Conservation (phyloP, 2,113 vertebrate genomes). For the Notarius lentiginosus region DNA sequence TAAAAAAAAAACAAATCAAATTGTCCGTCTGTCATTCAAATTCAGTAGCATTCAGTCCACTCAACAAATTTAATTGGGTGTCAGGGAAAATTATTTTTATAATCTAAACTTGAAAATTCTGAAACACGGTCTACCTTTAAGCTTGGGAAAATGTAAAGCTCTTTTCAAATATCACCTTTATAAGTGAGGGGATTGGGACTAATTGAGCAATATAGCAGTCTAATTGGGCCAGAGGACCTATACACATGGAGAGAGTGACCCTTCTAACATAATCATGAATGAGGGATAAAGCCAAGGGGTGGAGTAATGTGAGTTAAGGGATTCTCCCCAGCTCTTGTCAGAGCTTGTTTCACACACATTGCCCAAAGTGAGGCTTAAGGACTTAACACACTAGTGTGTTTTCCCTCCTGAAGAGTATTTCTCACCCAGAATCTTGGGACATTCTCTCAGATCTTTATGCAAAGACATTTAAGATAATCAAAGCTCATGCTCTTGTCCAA, state of each 20-base stretch:
- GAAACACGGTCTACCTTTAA: constrained; percentile 51
- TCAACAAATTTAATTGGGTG: too few species aligned
- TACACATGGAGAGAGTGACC: constrained; percentile 89
- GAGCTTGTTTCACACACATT: constrained; percentile 84
- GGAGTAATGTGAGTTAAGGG: constrained; percentile 89
- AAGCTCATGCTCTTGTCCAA: constrained; percentile 67
- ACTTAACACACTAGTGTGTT: constrained; percentile 77
- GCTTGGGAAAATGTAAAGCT: constrained; percentile 69
- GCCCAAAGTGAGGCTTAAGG: constrained; percentile 81
- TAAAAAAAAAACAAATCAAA: too few species aligned
- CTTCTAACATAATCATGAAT: constrained; percentile 83
- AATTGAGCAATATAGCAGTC: constrained; percentile 80
- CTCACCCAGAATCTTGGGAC: constrained; percentile 75
- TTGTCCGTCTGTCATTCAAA: too few species aligned
- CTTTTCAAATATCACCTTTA: constrained; percentile 71
- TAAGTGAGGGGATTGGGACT: constrained; percentile 80
- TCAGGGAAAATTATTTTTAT: too few species aligned
- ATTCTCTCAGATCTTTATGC: constrained; percentile 73
- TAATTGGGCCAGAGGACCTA: constrained; percentile 87
- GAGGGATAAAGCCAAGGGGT: constrained; percentile 83
- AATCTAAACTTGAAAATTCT: too few species aligned
- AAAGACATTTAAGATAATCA: constrained; percentile 74
- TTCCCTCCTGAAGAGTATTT: constrained; percentile 79
- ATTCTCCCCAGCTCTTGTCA: constrained; percentile 86
- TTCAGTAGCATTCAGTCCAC: too few species aligned